Evolutionary conservation across 92 coral and sea anemone genomes (phyloP), one percentile per base, ranked within the genome.

Genomic region (Epizoanthus ramosus): DNA sequence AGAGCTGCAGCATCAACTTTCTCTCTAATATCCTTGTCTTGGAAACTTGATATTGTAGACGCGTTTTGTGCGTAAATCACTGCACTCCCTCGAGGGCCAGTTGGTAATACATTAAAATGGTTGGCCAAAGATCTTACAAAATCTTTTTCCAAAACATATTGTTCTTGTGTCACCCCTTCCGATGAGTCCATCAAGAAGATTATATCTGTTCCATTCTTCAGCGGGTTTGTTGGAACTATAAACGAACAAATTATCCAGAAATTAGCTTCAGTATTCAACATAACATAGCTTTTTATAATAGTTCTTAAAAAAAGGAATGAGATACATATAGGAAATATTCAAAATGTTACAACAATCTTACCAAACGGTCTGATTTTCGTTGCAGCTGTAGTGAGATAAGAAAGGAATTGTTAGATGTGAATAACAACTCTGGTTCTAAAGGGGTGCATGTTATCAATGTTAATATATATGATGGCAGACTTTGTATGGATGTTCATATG

Each of bases 131-230:
- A 22, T 22, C 82, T 87, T 21, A 75, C 87, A 54, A 87, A 87
- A 5, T 87, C 73, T 47, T 87, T 74, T 73, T 81, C 71, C 53
- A 65, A 69, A 14, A 22, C 19, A 41, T 74, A 87, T 3, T 80
- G 72, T 17, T 57, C 35, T 35, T 3, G 31, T 66, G 79, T 81
- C 9, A 75, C 83, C 37, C 59, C 80, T 24, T 72, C 53, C 15
- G 90, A 87, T 5, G 86, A 74, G 57, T 87, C 90, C 50, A 87
- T 70, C 59, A 87, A 47, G 74, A 87, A 85, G 14, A 82, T 50
- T 21, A 87, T 41, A 67, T 82, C 90, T 16, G 81, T 76, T 6
- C 81, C 81, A 76, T 60, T 21, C 33, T 60, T 76, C n/a, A 75
- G 10, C 17, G 81, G 81, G 43, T 76, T 60, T 56, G 41, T 76